phyloP scores from a whole-genome alignment of 2,888 invertebrate species.

The Tupiocoris notatus region DNA sequence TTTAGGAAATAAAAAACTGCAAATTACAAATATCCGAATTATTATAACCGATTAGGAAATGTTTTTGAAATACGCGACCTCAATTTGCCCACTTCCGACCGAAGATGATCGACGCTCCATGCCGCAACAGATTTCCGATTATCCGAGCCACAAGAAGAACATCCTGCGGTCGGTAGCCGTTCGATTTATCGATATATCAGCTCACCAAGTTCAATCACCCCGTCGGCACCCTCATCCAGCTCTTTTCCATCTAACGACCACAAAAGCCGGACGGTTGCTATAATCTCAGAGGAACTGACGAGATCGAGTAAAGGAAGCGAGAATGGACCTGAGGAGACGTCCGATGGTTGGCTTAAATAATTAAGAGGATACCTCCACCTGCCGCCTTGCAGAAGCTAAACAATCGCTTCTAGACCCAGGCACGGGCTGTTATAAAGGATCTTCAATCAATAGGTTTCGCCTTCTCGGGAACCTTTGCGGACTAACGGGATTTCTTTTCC shows the following conservation, averaged over 20 bases:
- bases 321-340: not conserved
- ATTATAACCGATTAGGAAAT: too few relatives aligned
- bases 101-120: not conserved
- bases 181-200: not conserved
- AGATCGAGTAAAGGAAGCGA: not conserved
- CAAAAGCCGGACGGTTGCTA: not conserved
- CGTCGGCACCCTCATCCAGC: too few relatives aligned
- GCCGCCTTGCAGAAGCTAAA: not conserved
- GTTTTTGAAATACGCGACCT: too few relatives aligned
- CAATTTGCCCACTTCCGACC: too few relatives aligned
- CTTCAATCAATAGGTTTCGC: not conserved
- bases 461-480: not conserved
- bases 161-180: not conserved
- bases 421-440: not conserved
- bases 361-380: not conserved
- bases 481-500: not conserved
- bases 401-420: not conserved
- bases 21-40: too few relatives aligned
- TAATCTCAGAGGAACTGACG: not conserved
- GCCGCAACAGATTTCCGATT: not conserved
- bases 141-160: not conserved
- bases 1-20: too few relatives aligned
- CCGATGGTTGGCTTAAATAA: not conserved
- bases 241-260: not conserved
- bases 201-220: not conserved